Base-by-base conservation (phyloP, 2,113 vertebrate species). In the Psophia crepitans region DNA sequence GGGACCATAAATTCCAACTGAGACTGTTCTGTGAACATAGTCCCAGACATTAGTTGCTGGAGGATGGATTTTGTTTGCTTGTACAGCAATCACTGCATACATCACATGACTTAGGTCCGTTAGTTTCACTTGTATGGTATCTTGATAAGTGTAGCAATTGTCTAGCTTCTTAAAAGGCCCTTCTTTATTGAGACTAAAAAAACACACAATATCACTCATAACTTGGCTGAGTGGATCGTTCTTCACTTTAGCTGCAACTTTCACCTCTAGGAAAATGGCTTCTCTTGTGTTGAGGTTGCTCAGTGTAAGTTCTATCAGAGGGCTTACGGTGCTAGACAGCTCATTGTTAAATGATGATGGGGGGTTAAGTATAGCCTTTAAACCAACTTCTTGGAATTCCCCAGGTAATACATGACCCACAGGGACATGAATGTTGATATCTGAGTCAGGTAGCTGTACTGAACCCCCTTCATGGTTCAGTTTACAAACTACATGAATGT, bases 1-100 rank as follows among this genome's bases (percentile, higher is more conserved):
- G 84, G 99, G 99, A 54, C 99, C 99, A 93, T 99, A 99, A 95
- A 99, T 97, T 53, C 99, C 99, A 35, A 99, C 71, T 1, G 99
- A 99, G 51, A 98, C 96, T n/a, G 95, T 98, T 87, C 98, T 98
- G 11, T 99, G 97, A 58, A 98, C 89, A 20, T 98, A 98, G 89
- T 98, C 97, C 98, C 98, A 98, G 69, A 98, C 84, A 96, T 98
- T 99, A 51, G 96, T 98, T 60, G 98, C 98, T 87, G 99, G 98
- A 77, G 98, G 92, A 80, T 98, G 98, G 73, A 99, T 91, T 70
- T 95, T 94, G 70, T 97, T 98, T 32, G 98, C 98, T 95, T 99
- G 98, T 37, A 98, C 96, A 2, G 97, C 98, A 65, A 98, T 97
- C 78, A 99, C 98, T 66, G 99, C 96, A 75, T 99, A 99, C 97